Conservation (phyloP, 2,113 vertebrate species). For the Rafetus swinhoei region DNA sequence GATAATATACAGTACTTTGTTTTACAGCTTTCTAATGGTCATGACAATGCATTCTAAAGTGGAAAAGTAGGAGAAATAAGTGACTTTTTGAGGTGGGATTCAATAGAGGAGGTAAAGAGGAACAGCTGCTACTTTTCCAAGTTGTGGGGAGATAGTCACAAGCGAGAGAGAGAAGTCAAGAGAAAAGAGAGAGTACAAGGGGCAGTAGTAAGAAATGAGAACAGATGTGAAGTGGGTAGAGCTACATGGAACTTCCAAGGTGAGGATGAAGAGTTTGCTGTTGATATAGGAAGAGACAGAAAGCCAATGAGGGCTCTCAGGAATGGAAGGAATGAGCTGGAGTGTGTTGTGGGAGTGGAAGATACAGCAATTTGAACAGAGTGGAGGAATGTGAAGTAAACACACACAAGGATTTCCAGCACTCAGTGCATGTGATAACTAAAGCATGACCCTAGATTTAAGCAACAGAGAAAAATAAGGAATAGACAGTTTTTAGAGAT, state of each 20-base stretch:
- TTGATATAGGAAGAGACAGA: not conserved
- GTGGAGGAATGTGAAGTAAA: not conserved
- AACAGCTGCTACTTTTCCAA: not conserved
- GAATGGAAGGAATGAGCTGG: not conserved
- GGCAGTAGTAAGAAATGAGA: not conserved
- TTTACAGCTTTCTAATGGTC: not conserved
- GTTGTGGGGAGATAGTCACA: not conserved
- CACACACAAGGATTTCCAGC: not conserved
- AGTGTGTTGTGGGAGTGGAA: not conserved
- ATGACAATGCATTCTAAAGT: not conserved
- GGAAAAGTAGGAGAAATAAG: too few relatives aligned
- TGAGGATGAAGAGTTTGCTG: not conserved
- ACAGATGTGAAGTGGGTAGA: not conserved
- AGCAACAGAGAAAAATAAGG: not conserved
- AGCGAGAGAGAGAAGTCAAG: rapidly evolving
- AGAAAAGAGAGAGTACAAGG: not conserved
- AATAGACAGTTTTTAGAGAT: not conserved
- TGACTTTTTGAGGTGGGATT: not conserved
- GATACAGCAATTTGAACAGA: not conserved
- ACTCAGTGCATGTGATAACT: not conserved
- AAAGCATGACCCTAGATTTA: not conserved
- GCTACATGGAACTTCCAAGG: not conserved
- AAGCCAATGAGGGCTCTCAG: not conserved
- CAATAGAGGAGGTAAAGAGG: not conserved
- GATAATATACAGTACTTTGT: not conserved